Conservation (phyloP, 1,140 invertebrate species). For the Harpegnathos saltator region DNA sequence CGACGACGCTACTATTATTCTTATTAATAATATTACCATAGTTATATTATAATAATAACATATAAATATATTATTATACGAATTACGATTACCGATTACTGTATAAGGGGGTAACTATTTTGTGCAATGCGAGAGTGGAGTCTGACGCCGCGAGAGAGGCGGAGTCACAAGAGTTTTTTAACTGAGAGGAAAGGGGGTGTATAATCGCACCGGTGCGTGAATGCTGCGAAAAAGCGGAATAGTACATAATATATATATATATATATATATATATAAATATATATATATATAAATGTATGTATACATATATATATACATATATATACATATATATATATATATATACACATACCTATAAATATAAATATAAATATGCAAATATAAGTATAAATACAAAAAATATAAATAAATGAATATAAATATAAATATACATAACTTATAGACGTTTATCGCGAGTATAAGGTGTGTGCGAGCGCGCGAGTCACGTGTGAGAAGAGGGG, state of each 20-base stretch:
- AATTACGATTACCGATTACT: constrained; percentile 57
- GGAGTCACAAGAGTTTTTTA: constrained; percentile 68
- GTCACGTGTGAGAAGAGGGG: neutral
- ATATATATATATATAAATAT: constrained; percentile 57
- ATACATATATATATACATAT: constrained; percentile 15
- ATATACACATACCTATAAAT: constrained; percentile 61
- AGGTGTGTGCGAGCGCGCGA: constrained; percentile 24
- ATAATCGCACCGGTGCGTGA: constrained; percentile 69
- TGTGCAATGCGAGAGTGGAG: constrained; percentile 66
- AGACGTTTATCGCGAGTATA: constrained; percentile 66
- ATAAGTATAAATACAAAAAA: constrained; percentile 70
- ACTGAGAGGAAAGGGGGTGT: constrained; percentile 55
- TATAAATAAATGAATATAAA: constrained; percentile 31
- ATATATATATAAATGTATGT: constrained; percentile 72
- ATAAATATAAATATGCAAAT: constrained; percentile 53
- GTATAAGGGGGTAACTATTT: constrained; percentile 70
- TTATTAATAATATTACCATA: constrained; percentile 61
- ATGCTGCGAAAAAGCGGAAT: constrained; percentile 58
- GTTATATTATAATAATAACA: constrained; percentile 66
- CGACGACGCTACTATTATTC: constrained; percentile 68
- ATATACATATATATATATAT: constrained; percentile 61
- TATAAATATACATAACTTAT: constrained; percentile 75
- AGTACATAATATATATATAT: constrained; percentile 63
- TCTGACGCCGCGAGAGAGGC: constrained; percentile 37
- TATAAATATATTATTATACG: constrained; percentile 61